A percentile compares a stretch with the other conserved stretches of the same genome.
These are phyloP conservation scores for Paramormyrops hopkinsi DNA, from an alignment of 2,797 vertebrate species.

Conservation along the genomic window DNA sequence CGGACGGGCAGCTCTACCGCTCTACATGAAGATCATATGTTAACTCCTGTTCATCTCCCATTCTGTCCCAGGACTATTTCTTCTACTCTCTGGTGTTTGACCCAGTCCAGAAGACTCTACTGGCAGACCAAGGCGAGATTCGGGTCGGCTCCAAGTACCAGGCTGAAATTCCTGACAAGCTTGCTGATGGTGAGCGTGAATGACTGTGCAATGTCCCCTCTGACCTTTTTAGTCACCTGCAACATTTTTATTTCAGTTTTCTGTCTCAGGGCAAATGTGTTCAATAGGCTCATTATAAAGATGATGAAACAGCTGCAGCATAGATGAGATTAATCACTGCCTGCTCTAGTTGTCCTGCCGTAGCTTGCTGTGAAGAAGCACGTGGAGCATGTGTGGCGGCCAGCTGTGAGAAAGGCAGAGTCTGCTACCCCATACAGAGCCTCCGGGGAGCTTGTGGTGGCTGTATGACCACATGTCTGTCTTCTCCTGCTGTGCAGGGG, in stretches of 20 bases:
- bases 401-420: neutral
- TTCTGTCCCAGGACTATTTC: slow-evolving; percentile 74
- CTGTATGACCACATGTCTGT: neutral
- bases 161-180: slow-evolving; percentile 85
- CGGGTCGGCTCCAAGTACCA: slow-evolving; percentile 91
- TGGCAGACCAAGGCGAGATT: slow-evolving; percentile 91
- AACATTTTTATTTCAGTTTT: neutral
- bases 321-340: neutral
- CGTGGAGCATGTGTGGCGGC: neutral
- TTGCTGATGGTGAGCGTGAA: slow-evolving; percentile 68
- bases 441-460: neutral
- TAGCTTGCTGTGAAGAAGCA: neutral
- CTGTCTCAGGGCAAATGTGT: neutral
- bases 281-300: neutral
- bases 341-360: neutral
- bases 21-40: neutral
- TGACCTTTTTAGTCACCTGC: slow-evolving; percentile 1
- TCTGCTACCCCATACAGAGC: neutral
- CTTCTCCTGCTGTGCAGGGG: slow-evolving; percentile 49
- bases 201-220: neutral
- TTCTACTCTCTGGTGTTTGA: slow-evolving; percentile 94
- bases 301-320: neutral
- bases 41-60: neutral
- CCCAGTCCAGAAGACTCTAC: slow-evolving; percentile 85
- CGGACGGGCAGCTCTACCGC: neutral